Percentiles rank a stretch among this genome's conserved stretches.
phyloP scores from a whole-genome alignment of 2,113 vertebrate species.

The Nibea albiflora region DNA sequence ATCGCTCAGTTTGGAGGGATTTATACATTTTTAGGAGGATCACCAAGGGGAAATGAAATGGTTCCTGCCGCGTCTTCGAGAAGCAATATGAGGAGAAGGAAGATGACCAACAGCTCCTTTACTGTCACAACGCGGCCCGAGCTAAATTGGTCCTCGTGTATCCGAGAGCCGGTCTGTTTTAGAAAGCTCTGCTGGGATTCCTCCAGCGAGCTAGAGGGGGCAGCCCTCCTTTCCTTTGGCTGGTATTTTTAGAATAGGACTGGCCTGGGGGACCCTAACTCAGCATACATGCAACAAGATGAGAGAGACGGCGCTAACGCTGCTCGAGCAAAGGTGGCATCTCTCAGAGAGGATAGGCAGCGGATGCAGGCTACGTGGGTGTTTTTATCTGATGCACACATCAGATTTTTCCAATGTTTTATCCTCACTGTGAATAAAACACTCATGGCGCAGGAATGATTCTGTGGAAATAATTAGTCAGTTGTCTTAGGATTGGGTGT shows the following conservation, averaged over 20 bases:
- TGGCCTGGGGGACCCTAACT: conserved; percentile 78
- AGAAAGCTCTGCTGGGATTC: conserved; percentile 71
- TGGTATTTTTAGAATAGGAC: conserved; percentile 79
- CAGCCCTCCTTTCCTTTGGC: conserved; percentile 72
- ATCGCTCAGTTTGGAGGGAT: neutral
- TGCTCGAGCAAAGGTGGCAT: conserved; percentile 62
- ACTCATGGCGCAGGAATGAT: neutral
- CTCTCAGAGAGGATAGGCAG: conserved; percentile 42
- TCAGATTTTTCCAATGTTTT: conserved; percentile 31
- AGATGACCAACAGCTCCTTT: conserved; percentile 47
- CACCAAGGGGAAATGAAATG: neutral
- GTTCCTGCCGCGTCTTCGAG: conserved; percentile 2
- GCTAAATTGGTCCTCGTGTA: conserved; percentile 75
- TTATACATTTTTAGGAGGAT: neutral
- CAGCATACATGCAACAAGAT: conserved; percentile 61
- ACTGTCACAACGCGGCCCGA: conserved; percentile 52
- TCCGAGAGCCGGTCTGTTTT: conserved; percentile 65
- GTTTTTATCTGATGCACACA: conserved; percentile 37
- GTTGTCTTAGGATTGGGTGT: neutral
- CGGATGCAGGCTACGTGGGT: conserved; percentile 65
- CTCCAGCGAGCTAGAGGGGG: conserved; percentile 68
- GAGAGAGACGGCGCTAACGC: conserved; percentile 41
- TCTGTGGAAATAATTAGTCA: neutral
- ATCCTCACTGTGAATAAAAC: neutral
- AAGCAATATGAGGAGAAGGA: conserved; percentile 45